phyloP scores from a whole-genome alignment of 2,113 vertebrate species.

The Megalops atlanticus region DNA sequence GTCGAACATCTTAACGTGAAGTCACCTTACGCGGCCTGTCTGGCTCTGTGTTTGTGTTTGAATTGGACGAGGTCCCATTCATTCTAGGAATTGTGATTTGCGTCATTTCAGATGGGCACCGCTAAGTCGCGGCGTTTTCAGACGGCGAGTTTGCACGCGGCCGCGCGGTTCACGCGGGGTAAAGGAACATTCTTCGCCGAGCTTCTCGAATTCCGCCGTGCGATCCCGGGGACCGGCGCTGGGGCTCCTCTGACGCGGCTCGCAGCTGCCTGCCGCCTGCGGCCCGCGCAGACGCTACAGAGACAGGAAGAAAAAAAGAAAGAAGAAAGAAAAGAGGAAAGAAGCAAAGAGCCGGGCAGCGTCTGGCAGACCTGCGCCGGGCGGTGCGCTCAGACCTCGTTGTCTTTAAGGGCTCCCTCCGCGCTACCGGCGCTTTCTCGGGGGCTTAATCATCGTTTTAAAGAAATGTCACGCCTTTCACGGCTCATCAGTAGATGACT shows the following conservation, averaged over 20 bases:
- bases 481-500: too few species aligned
- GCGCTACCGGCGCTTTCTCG: neutral
- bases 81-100: conserved; percentile 24
- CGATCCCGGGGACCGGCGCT: neutral
- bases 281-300: neutral
- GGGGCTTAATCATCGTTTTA: neutral
- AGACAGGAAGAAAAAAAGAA: too few species aligned
- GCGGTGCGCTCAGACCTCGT: neutral
- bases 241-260: neutral
- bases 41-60: conserved; percentile 20
- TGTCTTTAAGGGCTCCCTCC: neutral
- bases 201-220: neutral
- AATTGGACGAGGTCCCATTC: conserved; percentile 20
- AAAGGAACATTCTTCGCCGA: neutral
- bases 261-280: neutral
- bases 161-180: neutral
- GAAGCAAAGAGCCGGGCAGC: too few species aligned
- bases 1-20: neutral
- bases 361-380: neutral
- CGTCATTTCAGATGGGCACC: neutral
- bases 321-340: too few species aligned
- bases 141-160: neutral
- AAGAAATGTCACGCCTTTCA: neutral
- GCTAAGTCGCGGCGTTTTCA: conserved; percentile 11
- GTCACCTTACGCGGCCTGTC: neutral